Evolutionary conservation across 1,140 invertebrate species (phyloP).

Genomic region (Magallana ariakensis): DNA sequence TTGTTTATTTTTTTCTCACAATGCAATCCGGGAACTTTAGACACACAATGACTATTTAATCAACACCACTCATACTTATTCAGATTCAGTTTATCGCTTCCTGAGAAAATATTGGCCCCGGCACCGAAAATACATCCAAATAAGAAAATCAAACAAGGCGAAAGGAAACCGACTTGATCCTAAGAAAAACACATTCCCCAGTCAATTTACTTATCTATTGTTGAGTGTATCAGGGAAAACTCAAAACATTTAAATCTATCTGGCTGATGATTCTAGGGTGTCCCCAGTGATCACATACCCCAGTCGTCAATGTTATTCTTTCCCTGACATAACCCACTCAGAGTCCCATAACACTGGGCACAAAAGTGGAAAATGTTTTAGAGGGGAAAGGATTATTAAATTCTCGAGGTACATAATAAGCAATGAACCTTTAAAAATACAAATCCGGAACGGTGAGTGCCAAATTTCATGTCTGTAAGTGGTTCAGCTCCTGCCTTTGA

Average conservation of each 20-base stretch:
- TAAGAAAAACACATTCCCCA: background rate
- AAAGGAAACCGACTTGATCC: background rate
- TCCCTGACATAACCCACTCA: slow-evolving; percentile 13
- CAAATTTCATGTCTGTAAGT: background rate
- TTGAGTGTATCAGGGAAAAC: slow-evolving; percentile 10
- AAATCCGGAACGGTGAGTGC: background rate
- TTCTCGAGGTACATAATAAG: background rate
- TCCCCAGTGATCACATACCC: background rate
- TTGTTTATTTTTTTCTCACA: background rate
- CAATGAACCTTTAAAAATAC: slow-evolving; percentile 14
- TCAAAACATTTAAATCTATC: slow-evolving; percentile 29
- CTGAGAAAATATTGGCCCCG: background rate
- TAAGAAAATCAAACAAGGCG: background rate
- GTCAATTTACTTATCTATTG: slow-evolving; percentile 25
- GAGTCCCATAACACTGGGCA: background rate
- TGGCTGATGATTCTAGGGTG: background rate
- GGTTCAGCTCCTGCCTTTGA: background rate
- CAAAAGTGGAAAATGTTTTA: background rate
- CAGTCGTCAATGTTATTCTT: slow-evolving; percentile 27
- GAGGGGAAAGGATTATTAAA: slow-evolving; percentile 7
- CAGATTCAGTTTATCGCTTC: background rate
- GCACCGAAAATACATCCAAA: background rate
- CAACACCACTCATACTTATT: background rate
- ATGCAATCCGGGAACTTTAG: background rate
- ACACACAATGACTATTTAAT: background rate